Conservation (phyloP, 2,888 invertebrate genomes). For the Zelleria hepariella region DNA sequence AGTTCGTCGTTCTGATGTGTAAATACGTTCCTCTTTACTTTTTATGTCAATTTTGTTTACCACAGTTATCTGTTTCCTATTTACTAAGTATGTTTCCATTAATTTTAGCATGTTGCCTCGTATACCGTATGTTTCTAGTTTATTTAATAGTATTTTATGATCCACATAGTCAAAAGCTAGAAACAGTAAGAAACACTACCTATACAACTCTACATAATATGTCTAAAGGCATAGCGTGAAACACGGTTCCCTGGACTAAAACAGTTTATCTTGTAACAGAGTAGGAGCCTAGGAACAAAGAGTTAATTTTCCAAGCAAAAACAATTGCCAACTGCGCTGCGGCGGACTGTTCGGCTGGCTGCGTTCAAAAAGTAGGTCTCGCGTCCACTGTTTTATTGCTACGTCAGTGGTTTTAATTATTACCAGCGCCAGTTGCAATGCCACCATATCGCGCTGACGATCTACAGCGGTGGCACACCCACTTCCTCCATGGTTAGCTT, state of each 20-base stretch:
- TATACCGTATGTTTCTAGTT: too few relatives aligned
- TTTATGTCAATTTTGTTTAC: too few relatives aligned
- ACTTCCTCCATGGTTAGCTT: constrained; percentile 37
- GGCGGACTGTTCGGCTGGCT: background rate
- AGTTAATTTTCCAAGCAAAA: background rate
- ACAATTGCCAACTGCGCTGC: background rate
- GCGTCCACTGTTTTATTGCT: constrained; percentile 26
- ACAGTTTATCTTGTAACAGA: too few relatives aligned
- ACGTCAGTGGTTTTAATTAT: constrained; percentile 46
- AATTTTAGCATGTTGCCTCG: too few relatives aligned
- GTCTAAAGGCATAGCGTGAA: too few relatives aligned
- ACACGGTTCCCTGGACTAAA: too few relatives aligned
- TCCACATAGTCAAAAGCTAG: background rate
- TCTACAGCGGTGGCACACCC: constrained; percentile 34
- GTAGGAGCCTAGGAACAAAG: background rate
- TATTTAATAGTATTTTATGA: background rate
- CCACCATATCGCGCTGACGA: constrained; percentile 25
- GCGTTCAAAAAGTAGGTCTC: constrained; percentile 21
- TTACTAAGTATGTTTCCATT: too few relatives aligned
- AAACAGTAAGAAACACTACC: too few relatives aligned
- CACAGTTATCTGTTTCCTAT: too few relatives aligned
- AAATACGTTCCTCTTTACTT: too few relatives aligned
- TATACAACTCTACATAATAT: too few relatives aligned
- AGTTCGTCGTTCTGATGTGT: too few relatives aligned
- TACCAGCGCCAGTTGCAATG: constrained; percentile 17